Evolutionary conservation across 2,797 vertebrate species (phyloP).

Genomic region (Pseudocheirus occidentalis): DNA sequence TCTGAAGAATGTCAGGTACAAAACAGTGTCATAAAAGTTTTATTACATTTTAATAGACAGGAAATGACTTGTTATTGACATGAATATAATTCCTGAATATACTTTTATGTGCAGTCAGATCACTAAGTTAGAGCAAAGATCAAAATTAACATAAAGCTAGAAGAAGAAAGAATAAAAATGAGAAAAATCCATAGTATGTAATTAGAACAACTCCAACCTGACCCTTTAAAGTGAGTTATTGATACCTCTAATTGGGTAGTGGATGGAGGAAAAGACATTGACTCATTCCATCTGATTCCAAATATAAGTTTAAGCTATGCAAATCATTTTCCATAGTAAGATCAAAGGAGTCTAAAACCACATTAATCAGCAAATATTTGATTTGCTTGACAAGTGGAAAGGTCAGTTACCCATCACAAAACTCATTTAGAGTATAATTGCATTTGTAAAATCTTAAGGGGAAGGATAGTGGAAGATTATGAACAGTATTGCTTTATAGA

Average conservation of each 20-base stretch:
- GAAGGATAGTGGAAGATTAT: background rate
- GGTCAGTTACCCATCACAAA: background rate
- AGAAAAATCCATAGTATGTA: background rate
- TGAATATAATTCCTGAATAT: background rate
- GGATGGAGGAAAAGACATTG: background rate
- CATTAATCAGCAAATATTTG: background rate
- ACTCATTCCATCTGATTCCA: background rate
- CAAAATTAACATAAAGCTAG: background rate
- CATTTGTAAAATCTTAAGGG: background rate
- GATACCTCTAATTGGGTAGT: background rate
- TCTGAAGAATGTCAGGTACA: background rate
- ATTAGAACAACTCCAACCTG: background rate
- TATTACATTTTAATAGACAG: background rate
- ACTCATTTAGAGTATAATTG: background rate
- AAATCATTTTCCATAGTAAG: background rate
- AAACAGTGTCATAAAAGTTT: background rate
- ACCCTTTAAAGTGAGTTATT: background rate
- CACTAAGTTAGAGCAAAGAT: background rate
- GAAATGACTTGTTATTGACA: background rate
- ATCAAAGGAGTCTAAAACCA: background rate
- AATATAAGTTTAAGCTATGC: background rate
- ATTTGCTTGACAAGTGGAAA: background rate
- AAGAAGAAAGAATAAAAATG: background rate
- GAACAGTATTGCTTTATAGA: background rate
- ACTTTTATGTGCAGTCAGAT: background rate